phyloP scores from a whole-genome alignment of 2,888 invertebrate species.

The Druceiella hillmani region DNA sequence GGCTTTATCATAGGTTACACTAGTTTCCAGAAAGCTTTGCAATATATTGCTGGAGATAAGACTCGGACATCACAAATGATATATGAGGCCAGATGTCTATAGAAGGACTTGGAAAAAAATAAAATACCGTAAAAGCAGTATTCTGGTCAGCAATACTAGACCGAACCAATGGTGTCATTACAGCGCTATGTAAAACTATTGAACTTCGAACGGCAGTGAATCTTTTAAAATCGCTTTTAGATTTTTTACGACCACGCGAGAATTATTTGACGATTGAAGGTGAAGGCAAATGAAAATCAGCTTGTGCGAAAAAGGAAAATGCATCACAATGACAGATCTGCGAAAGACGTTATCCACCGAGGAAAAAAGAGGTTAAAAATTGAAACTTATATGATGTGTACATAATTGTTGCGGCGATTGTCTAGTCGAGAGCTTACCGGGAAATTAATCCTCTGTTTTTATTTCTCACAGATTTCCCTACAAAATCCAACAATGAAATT shows the following conservation, averaged over 20 bases:
- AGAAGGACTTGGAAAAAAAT: too few relatives aligned
- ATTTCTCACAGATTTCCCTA: slow-evolving; percentile 9
- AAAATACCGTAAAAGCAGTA: neutral
- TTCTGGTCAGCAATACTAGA: neutral
- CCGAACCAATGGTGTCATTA: neutral
- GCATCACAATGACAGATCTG: slow-evolving; percentile 8
- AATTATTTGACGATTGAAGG: neutral
- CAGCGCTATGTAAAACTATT: neutral
- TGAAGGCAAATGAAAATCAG: neutral
- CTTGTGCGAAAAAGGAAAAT: neutral
- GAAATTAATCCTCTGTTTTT: slow-evolving; percentile 8
- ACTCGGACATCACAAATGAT: neutral
- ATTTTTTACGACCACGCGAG: neutral
- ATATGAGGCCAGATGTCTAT: neutral
- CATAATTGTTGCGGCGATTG: too few relatives aligned
- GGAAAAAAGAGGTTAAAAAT: slow-evolving; percentile 8
- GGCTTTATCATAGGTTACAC: neutral
- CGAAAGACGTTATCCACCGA: slow-evolving; percentile 5
- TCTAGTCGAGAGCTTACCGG: too few relatives aligned
- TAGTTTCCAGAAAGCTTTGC: neutral
- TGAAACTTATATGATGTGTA: slow-evolving; percentile 5
- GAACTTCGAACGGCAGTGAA: neutral
- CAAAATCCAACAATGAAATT: slow-evolving; percentile 3
- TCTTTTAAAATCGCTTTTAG: neutral
- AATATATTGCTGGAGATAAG: neutral